A percentile compares a stretch with the other conserved stretches of the same genome.
Evolutionary conservation across 1,140 invertebrate genomes (phyloP).

Genomic region (Ridgeia piscesae): DNA sequence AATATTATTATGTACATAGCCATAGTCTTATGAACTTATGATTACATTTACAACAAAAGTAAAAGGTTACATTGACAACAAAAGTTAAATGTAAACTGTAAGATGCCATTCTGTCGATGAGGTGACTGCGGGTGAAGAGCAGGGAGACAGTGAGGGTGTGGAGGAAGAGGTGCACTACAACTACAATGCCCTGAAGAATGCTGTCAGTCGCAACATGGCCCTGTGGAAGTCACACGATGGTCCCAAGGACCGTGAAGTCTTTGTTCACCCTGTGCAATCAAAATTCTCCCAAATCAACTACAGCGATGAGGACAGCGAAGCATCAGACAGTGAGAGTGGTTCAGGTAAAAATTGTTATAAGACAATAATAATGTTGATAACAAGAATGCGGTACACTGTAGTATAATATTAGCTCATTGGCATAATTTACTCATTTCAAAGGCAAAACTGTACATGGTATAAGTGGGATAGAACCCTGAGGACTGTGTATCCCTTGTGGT

Average conservation of each 20-base stretch:
- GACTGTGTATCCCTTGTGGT: too few species aligned
- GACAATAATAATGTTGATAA: too few species aligned
- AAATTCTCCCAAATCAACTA: background rate
- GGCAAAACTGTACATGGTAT: too few species aligned
- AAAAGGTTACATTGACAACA: constrained; percentile 14
- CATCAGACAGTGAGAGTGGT: background rate
- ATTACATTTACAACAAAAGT: constrained; percentile 22
- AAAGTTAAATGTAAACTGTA: background rate
- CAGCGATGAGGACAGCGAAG: background rate
- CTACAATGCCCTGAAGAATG: constrained; percentile 13
- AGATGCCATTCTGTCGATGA: background rate
- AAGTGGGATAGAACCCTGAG: too few species aligned
- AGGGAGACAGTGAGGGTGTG: background rate
- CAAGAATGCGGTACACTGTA: too few species aligned
- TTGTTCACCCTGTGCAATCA: background rate
- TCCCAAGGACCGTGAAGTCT: background rate
- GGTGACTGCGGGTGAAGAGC: background rate
- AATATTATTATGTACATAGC: too few species aligned
- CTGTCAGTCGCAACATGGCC: constrained; percentile 10
- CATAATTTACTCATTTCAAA: too few species aligned
- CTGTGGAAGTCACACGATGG: constrained; percentile 18
- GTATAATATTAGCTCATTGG: too few species aligned
- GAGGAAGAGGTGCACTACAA: constrained; percentile 6
- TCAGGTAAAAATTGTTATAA: constrained; percentile 2
- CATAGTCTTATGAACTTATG: too few species aligned